Evolutionary conservation across 2,888 invertebrate genomes (phyloP).

Genomic region (Brachyptera risi): DNA sequence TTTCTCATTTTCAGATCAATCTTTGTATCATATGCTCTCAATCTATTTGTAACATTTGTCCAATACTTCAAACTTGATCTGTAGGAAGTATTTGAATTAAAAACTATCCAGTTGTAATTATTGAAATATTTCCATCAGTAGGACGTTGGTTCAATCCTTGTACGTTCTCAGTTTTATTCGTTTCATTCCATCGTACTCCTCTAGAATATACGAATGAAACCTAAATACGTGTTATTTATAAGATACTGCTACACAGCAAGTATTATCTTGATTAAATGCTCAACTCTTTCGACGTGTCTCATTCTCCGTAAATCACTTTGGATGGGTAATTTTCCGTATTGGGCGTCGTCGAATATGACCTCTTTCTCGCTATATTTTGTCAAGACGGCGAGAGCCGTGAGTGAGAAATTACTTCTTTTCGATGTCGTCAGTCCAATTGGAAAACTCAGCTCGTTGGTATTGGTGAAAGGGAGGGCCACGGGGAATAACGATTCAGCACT

Average conservation of each 20-base stretch:
- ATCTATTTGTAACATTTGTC: too few species aligned
- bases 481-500: slow-evolving; percentile 8
- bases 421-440: background rate
- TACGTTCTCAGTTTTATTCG: too few species aligned
- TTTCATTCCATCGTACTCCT: too few species aligned
- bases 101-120: too few species aligned
- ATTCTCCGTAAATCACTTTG: slow-evolving; percentile 16
- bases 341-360: slow-evolving; percentile 22
- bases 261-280: background rate
- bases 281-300: background rate
- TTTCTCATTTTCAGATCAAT: too few species aligned
- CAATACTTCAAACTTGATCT: too few species aligned
- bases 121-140: too few species aligned
- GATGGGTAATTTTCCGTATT: slow-evolving; percentile 17
- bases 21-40: too few species aligned
- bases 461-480: background rate
- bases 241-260: background rate
- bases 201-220: background rate
- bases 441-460: background rate
- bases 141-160: too few species aligned
- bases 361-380: slow-evolving; percentile 20
- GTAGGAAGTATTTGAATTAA: too few species aligned
- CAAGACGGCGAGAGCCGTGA: slow-evolving; percentile 4
- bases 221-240: background rate
- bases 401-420: slow-evolving; percentile 15